Conservation (phyloP, 2,888 invertebrate species). For the Rotaria magnacalcarata region DNA sequence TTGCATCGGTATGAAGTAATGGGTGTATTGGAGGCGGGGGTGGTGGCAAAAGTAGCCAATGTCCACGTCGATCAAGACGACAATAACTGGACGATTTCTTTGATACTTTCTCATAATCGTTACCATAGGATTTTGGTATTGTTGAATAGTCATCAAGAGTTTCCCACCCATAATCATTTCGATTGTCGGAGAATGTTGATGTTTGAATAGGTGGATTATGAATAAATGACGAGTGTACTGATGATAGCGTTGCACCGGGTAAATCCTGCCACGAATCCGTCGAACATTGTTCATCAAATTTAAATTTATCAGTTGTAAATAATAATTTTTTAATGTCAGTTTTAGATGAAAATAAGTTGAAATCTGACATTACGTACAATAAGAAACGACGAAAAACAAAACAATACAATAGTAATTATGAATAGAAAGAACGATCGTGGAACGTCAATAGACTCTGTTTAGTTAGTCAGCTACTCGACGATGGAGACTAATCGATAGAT, state of each 20-base stretch:
- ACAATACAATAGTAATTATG: background rate
- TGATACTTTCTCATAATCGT: background rate
- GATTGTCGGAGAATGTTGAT: slow-evolving; percentile 10
- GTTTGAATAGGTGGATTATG: background rate
- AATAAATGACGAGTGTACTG: background rate
- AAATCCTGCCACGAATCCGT: slow-evolving; percentile 32
- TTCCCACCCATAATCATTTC: background rate
- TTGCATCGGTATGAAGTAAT: background rate
- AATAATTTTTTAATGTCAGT: slow-evolving; percentile 7
- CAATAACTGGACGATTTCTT: background rate
- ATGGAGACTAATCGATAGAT: slow-evolving; percentile 26
- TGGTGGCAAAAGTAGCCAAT: background rate
- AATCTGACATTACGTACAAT: background rate
- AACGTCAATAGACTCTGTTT: background rate
- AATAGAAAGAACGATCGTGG: background rate
- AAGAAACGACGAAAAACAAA: background rate
- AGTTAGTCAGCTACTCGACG: background rate
- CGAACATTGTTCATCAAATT: background rate
- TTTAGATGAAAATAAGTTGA: slow-evolving; percentile 15
- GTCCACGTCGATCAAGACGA: slow-evolving; percentile 18
- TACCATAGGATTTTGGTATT: background rate
- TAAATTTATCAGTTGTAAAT: background rate
- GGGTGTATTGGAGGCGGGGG: background rate
- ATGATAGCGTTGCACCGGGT: background rate
- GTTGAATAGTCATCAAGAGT: background rate